These are phyloP conservation scores for Cheilosia pagana DNA, from an alignment of 2,888 invertebrate genomes.

Conservation along the genomic window DNA sequence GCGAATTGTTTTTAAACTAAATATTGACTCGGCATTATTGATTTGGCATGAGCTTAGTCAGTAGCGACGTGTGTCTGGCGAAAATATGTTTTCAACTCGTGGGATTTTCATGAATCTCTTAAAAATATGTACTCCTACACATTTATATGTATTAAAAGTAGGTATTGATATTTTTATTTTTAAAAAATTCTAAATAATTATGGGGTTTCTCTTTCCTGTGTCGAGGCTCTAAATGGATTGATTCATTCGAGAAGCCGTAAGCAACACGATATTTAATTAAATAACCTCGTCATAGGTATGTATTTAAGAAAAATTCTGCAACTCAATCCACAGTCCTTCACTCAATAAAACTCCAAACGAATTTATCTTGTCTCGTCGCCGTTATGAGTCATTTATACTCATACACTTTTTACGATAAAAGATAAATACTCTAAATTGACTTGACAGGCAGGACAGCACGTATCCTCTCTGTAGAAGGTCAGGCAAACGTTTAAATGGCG, in stretches of 20 bases:
- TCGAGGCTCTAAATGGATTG: too few species aligned
- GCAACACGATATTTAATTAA: too few species aligned
- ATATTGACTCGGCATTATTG: conserved; percentile 64
- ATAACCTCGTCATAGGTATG: neutral
- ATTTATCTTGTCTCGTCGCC: neutral
- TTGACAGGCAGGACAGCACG: neutral
- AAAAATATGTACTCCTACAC: too few species aligned
- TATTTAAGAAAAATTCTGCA: neutral
- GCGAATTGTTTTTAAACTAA: conserved; percentile 44
- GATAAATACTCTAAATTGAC: conserved; percentile 7
- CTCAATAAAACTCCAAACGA: neutral
- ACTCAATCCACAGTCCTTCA: neutral
- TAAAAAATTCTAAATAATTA: too few species aligned
- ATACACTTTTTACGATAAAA: neutral
- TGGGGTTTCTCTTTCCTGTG: too few species aligned
- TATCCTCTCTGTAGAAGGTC: neutral
- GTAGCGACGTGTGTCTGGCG: neutral
- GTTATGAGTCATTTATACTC: neutral
- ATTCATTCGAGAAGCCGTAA: too few species aligned
- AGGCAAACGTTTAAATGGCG: conserved; percentile 6
- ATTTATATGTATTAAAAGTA: too few species aligned
- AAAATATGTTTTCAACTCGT: neutral
- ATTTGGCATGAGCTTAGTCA: conserved; percentile 36
- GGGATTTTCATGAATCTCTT: too few species aligned
- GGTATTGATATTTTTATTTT: too few species aligned